Base-by-base conservation (phyloP, 2,797 vertebrate species). In the Arnoldichthys spilopterus region DNA sequence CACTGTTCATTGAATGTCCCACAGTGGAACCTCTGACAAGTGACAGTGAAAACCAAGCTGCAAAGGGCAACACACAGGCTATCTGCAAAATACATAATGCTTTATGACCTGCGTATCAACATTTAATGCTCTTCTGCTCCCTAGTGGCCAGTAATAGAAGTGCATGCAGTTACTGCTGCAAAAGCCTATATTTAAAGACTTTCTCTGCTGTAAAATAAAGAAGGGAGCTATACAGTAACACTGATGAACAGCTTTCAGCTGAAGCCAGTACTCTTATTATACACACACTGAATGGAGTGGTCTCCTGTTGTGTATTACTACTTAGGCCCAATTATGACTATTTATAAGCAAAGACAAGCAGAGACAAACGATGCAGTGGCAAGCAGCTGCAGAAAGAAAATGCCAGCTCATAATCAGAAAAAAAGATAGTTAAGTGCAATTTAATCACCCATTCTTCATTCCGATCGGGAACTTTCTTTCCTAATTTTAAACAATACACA, bases 121-220 rank as follows among this genome's bases (percentile, higher is more conserved):
- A 37, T 73, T 20, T 68, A 85, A 81, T 80, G 6, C 74, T 88
- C 77, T 89, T 26, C 76, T 82, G 83, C 85, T 8, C 4, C 82
- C 87, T 71, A 66, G 88, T 91, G 93, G 89, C 22, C 34, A 12
- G 0, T 1, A 66, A 0, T 0, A 8, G 54, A 83, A 86, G 58
- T 83, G 66, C 74, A 69, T 13, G 12, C 11, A 54, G 18, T 18
- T 7, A 20, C 30, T 54, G n/a, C 34, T 30, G 16, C 1, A 30
- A 40, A 63, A n/a, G 22, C 49, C 37, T 40, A 34, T 2, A 16
- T 58, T 62, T n/a, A n/a, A n/a, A n/a, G 34, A 34, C 30, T 6
- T 64, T 56, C 49, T 71, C 24, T 28, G 49, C 26, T 28, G 49
- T 28, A 40, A 61, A 72, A 59, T 18, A 71, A 9, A 71, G 30